Evolutionary conservation across 2,113 vertebrate genomes (phyloP), one percentile per base, ranked within the genome.

Genomic region (Suncus etruscus): DNA sequence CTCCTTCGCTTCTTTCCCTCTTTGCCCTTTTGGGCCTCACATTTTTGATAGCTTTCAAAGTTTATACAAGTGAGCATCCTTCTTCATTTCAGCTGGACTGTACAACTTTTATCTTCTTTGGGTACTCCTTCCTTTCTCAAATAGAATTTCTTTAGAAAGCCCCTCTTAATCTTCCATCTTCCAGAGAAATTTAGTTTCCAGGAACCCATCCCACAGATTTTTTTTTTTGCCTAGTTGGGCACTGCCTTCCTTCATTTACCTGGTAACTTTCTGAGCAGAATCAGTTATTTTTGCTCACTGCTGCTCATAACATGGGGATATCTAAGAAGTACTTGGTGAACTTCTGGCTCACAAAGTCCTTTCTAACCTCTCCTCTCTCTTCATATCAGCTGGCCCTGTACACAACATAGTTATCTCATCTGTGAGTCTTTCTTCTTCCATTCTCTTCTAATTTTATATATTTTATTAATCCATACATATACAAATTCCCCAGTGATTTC

Each of bases 291-390:
- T 73, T 9, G 47, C 39, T 70, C 70, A 20, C 31, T 20, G 29
- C 0, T 27, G 4, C 3, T 29, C 68, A 6, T 11, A 54, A 6
- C 32, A 8, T 8, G 0, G 0, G 45, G 50, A 84, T 29, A 76
- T 54, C 22, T 51, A 20, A 45, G 45, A 32, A 93, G 47, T 29
- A 29, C 31, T 39, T 81, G 50, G 87, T 58, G 70, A 45, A 27
- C 27, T 18, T 69, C 69, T 54, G 80, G 8, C 24, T 4, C 32
- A 58, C 39, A 27, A 63, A 39, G 51, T 72, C 84, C 31, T 65
- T 9, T 22, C 24, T 22, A 61, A 81, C 47, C 32, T 66, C 66
- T 12, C 0, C 22, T 31, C 74, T 47, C 1, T 54, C 7, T 11
- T 73, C 72, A 25, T 31, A n/a, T 83, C 66, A 93, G 24, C 39